Percentiles rank a stretch among this genome's conserved stretches.
Conservation (phyloP, 2,888 invertebrate genomes). For the Caenorhabditis sp. region DNA sequence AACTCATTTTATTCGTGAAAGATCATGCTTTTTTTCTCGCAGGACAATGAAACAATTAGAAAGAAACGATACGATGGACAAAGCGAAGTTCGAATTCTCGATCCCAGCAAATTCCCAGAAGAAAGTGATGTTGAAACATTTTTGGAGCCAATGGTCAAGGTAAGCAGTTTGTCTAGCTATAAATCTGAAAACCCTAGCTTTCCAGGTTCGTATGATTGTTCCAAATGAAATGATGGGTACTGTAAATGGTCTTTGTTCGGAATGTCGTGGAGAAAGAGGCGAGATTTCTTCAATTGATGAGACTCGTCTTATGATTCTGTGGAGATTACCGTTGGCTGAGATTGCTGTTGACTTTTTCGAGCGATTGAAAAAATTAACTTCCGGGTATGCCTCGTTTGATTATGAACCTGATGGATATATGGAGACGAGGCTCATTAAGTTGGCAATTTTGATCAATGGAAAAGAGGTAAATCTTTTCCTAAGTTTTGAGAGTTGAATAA, state of each 20-base stretch:
- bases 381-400: conserved; percentile 92
- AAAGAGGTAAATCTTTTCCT: too few species aligned
- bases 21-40: neutral
- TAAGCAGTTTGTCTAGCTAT: neutral
- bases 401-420: conserved; percentile 89
- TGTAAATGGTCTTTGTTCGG: conserved; percentile 62
- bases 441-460: conserved; percentile 81
- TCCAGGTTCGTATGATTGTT: conserved; percentile 60
- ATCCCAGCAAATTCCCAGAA: conserved; percentile 60
- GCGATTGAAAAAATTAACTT: conserved; percentile 81
- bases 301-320: conserved; percentile 83
- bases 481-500: too few species aligned
- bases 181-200: neutral
- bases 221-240: conserved; percentile 63
- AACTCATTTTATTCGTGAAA: neutral
- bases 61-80: conserved; percentile 62
- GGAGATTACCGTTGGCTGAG: conserved; percentile 87
- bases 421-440: conserved; percentile 81
- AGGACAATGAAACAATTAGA: conserved; percentile 64
- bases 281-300: conserved; percentile 76
- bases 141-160: conserved; percentile 66
- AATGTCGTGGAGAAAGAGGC: conserved; percentile 63
- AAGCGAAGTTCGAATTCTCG: conserved; percentile 57
- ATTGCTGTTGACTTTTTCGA: conserved; percentile 95
- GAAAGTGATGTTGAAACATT: conserved; percentile 59